A percentile compares a stretch with the other conserved stretches of the same genome.
Evolutionary conservation across 30 jellyfish, hydroid and myxozoan species (phyloP).

Genomic region (Chrysaora quinquecirrha): DNA sequence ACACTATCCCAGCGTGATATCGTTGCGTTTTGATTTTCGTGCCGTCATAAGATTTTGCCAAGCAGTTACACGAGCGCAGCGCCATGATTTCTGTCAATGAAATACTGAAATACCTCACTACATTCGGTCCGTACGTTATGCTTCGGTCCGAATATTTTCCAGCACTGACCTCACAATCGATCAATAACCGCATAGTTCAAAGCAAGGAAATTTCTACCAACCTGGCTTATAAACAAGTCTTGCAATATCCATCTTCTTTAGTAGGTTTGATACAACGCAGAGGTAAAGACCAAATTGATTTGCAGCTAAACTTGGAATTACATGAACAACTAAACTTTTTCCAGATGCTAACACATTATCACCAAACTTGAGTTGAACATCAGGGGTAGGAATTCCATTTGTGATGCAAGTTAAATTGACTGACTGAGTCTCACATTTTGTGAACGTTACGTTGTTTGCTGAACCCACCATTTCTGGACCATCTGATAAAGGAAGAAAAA

Average conservation of each 20-base stretch:
- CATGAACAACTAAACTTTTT: neutral
- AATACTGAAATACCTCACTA: no score
- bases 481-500: neutral
- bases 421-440: neutral
- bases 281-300: neutral
- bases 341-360: neutral
- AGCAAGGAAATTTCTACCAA: no score
- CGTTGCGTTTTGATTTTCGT: no score
- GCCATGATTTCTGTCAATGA: no score
- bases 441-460: neutral
- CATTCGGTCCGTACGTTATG: no score
- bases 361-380: neutral
- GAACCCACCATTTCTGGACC: neutral
- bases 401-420: neutral
- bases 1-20: no score
- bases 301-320: conserved; percentile 4
- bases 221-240: neutral
- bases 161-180: no score
- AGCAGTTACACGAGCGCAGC: no score
- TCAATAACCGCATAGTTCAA: no score
- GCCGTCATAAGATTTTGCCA: no score
- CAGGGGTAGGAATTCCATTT: conserved; percentile 10
- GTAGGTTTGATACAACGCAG: neutral
- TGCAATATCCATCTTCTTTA: neutral
- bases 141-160: no score